Evolutionary conservation across 2,888 invertebrate species (phyloP).

Genomic region (Agriotes lineatus): DNA sequence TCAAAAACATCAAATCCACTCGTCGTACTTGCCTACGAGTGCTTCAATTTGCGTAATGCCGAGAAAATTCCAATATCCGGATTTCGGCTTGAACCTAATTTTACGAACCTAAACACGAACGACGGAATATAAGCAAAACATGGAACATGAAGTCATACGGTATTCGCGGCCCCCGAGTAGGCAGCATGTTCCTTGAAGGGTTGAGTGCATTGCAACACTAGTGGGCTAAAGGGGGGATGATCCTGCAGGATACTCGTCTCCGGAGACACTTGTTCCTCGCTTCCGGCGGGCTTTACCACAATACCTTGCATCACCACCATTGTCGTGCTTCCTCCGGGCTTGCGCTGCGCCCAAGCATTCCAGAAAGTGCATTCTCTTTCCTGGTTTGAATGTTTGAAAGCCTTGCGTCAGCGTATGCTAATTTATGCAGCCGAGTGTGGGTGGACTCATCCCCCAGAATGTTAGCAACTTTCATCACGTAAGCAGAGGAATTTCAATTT

Average conservation of each 20-base stretch:
- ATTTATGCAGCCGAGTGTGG: background rate
- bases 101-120: background rate
- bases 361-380: background rate
- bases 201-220: constrained; percentile 19
- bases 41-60: background rate
- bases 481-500: too few relatives aligned
- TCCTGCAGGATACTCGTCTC: constrained; percentile 43
- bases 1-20: too few relatives aligned
- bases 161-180: background rate
- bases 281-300: constrained; percentile 39
- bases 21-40: too few relatives aligned
- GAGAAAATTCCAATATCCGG: constrained; percentile 19
- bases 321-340: constrained; percentile 19
- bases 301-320: constrained; percentile 29
- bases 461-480: too few relatives aligned
- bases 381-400: constrained; percentile 1
- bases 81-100: constrained; percentile 3
- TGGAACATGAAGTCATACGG: background rate
- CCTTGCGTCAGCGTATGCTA: background rate
- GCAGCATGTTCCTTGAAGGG: background rate
- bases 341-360: background rate
- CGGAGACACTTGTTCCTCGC: constrained; percentile 42
- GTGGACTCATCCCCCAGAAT: too few relatives aligned
- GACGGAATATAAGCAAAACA: background rate
- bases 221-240: constrained; percentile 22